These are phyloP conservation scores for Asteroscopus sphinx DNA, from an alignment of 2,888 invertebrate genomes.

Conservation along the genomic window DNA sequence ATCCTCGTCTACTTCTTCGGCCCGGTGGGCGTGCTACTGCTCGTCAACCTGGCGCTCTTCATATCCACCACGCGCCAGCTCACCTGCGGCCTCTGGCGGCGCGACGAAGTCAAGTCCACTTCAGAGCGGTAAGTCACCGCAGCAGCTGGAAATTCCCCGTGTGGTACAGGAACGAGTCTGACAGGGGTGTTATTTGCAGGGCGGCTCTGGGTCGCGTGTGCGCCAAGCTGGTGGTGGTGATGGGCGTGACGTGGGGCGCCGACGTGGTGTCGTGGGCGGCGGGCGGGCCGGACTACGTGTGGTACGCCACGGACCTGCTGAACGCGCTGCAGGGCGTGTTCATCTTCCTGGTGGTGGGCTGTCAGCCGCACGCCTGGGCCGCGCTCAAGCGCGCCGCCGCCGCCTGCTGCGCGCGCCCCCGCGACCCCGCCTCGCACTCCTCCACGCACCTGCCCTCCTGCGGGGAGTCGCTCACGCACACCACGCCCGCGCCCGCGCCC, in stretches of 20 bases:
- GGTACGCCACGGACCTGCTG: slow-evolving; percentile 95
- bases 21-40: slow-evolving; percentile 94
- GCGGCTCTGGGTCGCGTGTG: slow-evolving; percentile 95
- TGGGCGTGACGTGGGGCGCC: slow-evolving; percentile 90
- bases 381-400: slow-evolving; percentile 77
- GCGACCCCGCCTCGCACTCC: slow-evolving; percentile 89
- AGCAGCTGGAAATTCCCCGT: neutral
- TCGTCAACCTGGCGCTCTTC: slow-evolving; percentile 94
- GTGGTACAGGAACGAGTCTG: neutral
- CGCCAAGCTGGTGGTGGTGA: slow-evolving; percentile 94
- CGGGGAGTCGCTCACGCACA: slow-evolving; percentile 93
- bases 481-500: slow-evolving; percentile 92
- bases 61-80: slow-evolving; percentile 95
- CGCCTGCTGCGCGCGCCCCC: slow-evolving; percentile 87
- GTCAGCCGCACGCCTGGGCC: slow-evolving; percentile 94
- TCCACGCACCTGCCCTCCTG: slow-evolving; percentile 95
- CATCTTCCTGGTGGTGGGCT: slow-evolving; percentile 96
- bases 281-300: slow-evolving; percentile 94
- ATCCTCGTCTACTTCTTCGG: slow-evolving; percentile 96
- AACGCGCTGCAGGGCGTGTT: slow-evolving; percentile 96
- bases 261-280: slow-evolving; percentile 96
- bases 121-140: slow-evolving; percentile 76
- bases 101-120: slow-evolving; percentile 96
- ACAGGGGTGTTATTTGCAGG: slow-evolving; percentile 68
- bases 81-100: slow-evolving; percentile 96